These are phyloP conservation scores for Hyla sarda DNA, from an alignment of 2,113 vertebrate genomes.

Conservation along the genomic window DNA sequence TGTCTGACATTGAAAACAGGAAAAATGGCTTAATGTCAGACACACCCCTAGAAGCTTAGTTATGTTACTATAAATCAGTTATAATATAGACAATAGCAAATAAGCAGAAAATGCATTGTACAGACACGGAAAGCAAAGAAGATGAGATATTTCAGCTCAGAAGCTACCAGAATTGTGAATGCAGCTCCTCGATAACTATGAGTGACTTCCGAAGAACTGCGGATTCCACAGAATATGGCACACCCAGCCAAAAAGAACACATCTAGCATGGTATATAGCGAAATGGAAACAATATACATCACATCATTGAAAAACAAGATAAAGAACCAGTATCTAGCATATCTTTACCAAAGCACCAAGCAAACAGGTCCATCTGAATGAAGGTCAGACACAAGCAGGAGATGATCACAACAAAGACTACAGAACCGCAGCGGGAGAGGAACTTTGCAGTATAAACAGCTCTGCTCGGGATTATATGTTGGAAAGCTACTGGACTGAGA, in stretches of 20 bases:
- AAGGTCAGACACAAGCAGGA: slow-evolving; percentile 11
- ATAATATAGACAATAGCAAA: too few relatives aligned
- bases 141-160: neutral
- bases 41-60: too few relatives aligned
- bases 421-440: neutral
- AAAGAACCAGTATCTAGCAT: neutral
- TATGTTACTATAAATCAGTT: too few relatives aligned
- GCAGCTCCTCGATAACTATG: neutral
- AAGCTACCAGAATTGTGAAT: neutral
- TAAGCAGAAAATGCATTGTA: neutral
- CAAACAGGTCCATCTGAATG: neutral
- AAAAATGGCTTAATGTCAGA: neutral
- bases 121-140: neutral
- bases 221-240: neutral
- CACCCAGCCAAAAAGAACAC: neutral
- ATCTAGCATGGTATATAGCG: too few relatives aligned
- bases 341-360: too few relatives aligned
- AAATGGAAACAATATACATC: neutral
- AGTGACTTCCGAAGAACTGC: neutral
- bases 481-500: slow-evolving; percentile 46
- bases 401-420: neutral
- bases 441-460: slow-evolving; percentile 37
- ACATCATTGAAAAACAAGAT: neutral
- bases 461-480: slow-evolving; percentile 28
- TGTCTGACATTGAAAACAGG: neutral